A percentile compares a stretch with the other conserved stretches of the same genome.
These are phyloP conservation scores for Harmothoe impar DNA, from an alignment of 2,888 invertebrate species.

Conservation along the genomic window DNA sequence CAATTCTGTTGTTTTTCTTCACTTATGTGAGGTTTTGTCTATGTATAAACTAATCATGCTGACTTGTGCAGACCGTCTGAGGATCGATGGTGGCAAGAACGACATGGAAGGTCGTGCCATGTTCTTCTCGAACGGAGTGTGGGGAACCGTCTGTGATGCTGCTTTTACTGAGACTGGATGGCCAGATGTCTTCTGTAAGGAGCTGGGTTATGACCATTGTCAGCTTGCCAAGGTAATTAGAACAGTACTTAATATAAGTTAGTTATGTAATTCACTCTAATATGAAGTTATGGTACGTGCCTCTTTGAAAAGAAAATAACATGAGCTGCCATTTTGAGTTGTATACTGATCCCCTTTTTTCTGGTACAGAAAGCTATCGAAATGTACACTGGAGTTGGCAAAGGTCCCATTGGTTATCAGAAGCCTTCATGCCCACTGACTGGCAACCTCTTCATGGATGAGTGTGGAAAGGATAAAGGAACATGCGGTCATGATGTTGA, in stretches of 20 bases:
- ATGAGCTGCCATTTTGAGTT: too few species aligned
- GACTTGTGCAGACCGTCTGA: slow-evolving; percentile 26
- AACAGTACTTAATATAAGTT: background rate
- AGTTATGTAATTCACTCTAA: too few species aligned
- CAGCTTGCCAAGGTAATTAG: background rate
- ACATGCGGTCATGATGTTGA: slow-evolving; percentile 14
- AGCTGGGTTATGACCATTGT: slow-evolving; percentile 37
- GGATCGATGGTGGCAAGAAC: slow-evolving; percentile 29
- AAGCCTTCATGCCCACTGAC: background rate
- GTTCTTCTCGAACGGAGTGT: slow-evolving; percentile 24
- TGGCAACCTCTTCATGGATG: slow-evolving; percentile 21
- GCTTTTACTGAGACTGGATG: background rate
- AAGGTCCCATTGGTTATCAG: background rate
- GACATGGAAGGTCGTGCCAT: slow-evolving; percentile 18
- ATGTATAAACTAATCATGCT: too few species aligned
- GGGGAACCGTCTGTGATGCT: slow-evolving; percentile 36
- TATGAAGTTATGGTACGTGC: too few species aligned
- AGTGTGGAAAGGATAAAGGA: slow-evolving; percentile 23
- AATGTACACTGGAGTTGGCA: background rate
- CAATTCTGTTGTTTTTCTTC: too few species aligned
- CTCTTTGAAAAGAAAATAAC: too few species aligned
- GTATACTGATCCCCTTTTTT: too few species aligned
- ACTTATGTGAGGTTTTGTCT: too few species aligned
- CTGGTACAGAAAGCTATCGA: background rate
- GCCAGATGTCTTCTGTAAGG: slow-evolving; percentile 47